phyloP scores from a whole-genome alignment of 2,888 invertebrate species.

The Miltochrista miniata region DNA sequence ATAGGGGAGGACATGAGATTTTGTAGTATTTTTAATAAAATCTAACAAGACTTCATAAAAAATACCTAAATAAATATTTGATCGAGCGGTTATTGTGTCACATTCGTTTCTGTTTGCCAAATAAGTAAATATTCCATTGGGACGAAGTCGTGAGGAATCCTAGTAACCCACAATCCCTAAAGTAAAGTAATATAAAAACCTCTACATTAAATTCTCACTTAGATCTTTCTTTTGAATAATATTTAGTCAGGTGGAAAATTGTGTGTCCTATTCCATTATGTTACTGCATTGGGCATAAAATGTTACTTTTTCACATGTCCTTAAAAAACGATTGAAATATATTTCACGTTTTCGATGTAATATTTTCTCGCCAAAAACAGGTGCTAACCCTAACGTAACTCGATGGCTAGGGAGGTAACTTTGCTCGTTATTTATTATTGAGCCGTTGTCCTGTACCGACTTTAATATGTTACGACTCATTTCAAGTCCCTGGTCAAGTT shows the following conservation, averaged over 20 bases:
- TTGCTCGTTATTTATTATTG: constrained; percentile 55
- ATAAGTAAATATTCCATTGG: too few species aligned
- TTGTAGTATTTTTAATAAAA: too few species aligned
- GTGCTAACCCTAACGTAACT: constrained; percentile 36
- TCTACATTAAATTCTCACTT: neutral
- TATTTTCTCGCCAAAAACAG: constrained; percentile 29
- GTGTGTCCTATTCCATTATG: neutral
- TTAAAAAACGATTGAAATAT: constrained; percentile 26
- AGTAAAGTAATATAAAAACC: too few species aligned
- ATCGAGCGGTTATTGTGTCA: too few species aligned
- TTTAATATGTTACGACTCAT: constrained; percentile 40
- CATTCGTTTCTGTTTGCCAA: too few species aligned
- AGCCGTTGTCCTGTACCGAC: constrained; percentile 41
- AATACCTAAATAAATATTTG: too few species aligned
- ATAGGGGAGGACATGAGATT: too few species aligned
- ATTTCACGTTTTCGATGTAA: constrained; percentile 34
- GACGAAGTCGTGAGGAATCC: too few species aligned
- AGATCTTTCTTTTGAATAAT: neutral
- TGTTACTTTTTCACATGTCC: constrained; percentile 29
- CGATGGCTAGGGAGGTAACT: constrained; percentile 45
- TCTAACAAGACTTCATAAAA: too few species aligned
- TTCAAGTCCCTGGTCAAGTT: constrained; percentile 24
- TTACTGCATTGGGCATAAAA: constrained; percentile 5
- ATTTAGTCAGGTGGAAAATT: neutral
- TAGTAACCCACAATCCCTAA: too few species aligned